Conservation (phyloP, 2,797 vertebrate genomes). For the Chelmon rostratus region DNA sequence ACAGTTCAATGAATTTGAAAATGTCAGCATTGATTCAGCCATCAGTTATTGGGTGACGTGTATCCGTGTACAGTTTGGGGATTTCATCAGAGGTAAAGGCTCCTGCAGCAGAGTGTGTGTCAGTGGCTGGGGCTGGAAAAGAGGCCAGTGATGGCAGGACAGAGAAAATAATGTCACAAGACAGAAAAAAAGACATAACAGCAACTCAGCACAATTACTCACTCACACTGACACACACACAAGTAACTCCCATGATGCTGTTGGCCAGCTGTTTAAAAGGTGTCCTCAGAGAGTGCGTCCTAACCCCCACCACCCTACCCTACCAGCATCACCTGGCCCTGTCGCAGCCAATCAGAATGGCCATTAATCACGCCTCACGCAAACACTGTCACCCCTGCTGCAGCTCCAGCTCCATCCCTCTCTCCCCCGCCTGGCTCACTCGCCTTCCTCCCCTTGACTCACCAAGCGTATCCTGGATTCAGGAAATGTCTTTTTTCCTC, state of each 20-base stretch:
- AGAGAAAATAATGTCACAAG: conserved; percentile 37
- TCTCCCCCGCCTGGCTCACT: conserved; percentile 17
- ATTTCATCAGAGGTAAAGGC: background rate
- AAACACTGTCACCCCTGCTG: conserved; percentile 71
- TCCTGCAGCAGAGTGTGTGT: background rate
- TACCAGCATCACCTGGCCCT: conserved; percentile 78
- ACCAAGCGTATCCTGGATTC: conserved; percentile 11
- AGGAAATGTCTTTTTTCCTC: conserved; percentile 52
- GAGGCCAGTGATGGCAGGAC: conserved; percentile 32
- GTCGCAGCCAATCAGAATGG: conserved; percentile 81
- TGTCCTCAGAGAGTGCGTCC: conserved; percentile 75
- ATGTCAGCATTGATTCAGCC: background rate
- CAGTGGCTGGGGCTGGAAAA: background rate
- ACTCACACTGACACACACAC: conserved; percentile 51
- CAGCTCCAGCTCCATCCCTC: conserved; percentile 50
- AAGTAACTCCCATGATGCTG: conserved; percentile 66
- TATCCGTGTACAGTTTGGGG: background rate
- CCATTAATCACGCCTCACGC: conserved; percentile 84
- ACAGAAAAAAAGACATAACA: conserved; percentile 31
- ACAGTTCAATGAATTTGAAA: background rate
- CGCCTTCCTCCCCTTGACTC: conserved; percentile 22
- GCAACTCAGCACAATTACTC: conserved; percentile 51
- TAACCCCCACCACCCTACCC: conserved; percentile 47
- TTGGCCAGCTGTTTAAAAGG: conserved; percentile 79
- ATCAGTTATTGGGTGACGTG: background rate